A percentile compares a stretch with the other conserved stretches of the same genome.
These are phyloP conservation scores for Eilema griseolum DNA, from an alignment of 2,888 invertebrate species.

Conservation along the genomic window DNA sequence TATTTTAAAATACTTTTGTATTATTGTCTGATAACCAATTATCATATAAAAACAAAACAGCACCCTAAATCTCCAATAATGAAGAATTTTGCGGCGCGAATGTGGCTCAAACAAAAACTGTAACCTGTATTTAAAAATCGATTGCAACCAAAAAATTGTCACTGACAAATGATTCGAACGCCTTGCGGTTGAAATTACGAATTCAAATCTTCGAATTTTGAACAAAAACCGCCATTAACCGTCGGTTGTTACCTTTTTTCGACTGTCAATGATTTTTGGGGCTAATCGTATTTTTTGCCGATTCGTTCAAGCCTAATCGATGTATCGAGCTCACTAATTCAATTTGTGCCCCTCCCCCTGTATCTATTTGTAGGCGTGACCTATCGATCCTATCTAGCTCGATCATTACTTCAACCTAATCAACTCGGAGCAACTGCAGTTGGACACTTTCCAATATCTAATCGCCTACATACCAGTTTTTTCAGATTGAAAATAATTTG, in stretches of 20 bases:
- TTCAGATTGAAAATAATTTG: slow-evolving; percentile 20
- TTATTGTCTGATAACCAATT: slow-evolving; percentile 68
- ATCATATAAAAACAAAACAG: slow-evolving; percentile 56
- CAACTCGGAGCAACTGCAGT: slow-evolving; percentile 31
- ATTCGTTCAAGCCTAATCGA: slow-evolving; percentile 81
- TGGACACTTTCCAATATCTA: slow-evolving; percentile 9
- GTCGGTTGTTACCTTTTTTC: slow-evolving; percentile 83
- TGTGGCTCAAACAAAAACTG: slow-evolving; percentile 61
- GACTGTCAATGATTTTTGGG: slow-evolving; percentile 83
- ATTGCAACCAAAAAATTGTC: slow-evolving; percentile 86
- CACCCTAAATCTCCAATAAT: slow-evolving; percentile 49
- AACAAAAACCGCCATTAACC: slow-evolving; percentile 86
- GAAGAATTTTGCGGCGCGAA: slow-evolving; percentile 57
- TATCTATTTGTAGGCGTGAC: slow-evolving; percentile 79
- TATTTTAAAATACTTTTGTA: slow-evolving; percentile 48
- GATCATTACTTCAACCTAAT: slow-evolving; percentile 64
- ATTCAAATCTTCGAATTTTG: slow-evolving; percentile 85
- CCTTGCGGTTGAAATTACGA: slow-evolving; percentile 86
- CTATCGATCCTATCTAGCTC: slow-evolving; percentile 78
- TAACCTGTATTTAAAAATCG: slow-evolving; percentile 87
- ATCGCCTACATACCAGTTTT: neutral
- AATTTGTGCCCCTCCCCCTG: slow-evolving; percentile 82
- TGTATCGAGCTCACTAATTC: slow-evolving; percentile 83
- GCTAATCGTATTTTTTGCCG: slow-evolving; percentile 86
- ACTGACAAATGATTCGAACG: slow-evolving; percentile 87